Conservation (phyloP, 2,113 vertebrate genomes). For the Craseonycteris thonglongyai region DNA sequence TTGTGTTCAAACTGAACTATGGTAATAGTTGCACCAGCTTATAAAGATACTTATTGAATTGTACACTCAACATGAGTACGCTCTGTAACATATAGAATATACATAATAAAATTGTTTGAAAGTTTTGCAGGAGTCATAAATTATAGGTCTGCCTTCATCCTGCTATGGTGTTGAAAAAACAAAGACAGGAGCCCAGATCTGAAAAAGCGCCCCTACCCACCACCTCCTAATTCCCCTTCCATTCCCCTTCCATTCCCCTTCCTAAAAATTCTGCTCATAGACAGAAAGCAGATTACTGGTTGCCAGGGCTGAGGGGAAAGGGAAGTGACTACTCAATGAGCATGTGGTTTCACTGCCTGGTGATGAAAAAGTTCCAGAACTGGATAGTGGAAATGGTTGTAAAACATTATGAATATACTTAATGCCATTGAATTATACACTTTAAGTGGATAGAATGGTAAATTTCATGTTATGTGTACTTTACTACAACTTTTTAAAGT, state of each 20-base stretch:
- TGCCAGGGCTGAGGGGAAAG: not conserved
- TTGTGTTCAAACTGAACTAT: not conserved
- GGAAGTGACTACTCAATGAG: not conserved
- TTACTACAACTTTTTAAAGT: not conserved
- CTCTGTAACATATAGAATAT: not conserved
- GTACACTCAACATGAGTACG: not conserved
- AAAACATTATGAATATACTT: not conserved
- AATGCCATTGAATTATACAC: not conserved
- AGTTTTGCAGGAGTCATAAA: not conserved
- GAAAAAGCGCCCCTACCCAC: not conserved
- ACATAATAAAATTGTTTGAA: not conserved
- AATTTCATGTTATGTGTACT: not conserved
- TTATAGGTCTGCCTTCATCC: not conserved
- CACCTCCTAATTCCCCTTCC: not conserved
- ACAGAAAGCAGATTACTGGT: not conserved
- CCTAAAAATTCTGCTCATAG: not conserved
- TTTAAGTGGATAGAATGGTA: not conserved
- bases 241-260: not conserved
- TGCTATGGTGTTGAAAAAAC: not conserved
- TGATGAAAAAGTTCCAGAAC: not conserved
- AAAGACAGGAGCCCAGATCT: not conserved
- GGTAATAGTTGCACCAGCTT: not conserved
- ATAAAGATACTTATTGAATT: not conserved
- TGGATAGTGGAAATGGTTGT: not conserved
- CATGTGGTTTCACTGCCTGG: not conserved